A percentile compares a stretch with the other conserved stretches of the same genome.
These are phyloP conservation scores for Psittacara wagleri DNA, from an alignment of 2,113 vertebrate species.

Conservation along the genomic window DNA sequence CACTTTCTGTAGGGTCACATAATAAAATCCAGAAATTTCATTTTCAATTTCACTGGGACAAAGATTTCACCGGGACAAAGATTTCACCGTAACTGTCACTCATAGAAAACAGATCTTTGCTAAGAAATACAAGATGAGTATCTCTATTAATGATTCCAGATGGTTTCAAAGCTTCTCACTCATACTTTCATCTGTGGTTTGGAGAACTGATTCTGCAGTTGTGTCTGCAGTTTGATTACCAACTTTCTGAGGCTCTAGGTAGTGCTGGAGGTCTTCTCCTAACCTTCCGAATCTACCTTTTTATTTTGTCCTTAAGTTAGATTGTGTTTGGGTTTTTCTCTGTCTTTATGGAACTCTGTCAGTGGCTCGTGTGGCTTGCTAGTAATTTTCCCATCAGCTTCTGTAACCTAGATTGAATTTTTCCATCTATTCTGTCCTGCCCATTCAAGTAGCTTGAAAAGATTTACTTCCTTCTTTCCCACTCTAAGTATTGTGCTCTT, in stretches of 20 bases:
- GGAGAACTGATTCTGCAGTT: neutral
- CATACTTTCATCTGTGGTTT: neutral
- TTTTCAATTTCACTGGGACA: neutral
- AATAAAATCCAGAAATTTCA: neutral
- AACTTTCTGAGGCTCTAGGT: neutral
- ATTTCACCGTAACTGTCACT: neutral
- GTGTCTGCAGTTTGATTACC: neutral
- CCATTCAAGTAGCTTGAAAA: neutral
- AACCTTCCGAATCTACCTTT: neutral
- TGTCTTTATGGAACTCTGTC: neutral
- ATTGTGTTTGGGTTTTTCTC: neutral
- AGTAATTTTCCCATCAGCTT: neutral
- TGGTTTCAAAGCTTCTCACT: neutral
- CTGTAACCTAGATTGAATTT: neutral
- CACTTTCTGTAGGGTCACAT: neutral
- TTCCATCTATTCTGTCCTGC: neutral
- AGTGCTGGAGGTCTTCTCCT: neutral
- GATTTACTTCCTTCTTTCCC: neutral
- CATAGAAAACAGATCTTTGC: neutral
- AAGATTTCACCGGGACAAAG: neutral
- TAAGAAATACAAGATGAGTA: neutral
- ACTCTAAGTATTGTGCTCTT: neutral
- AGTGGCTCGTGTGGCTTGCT: neutral
- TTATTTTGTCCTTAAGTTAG: neutral
- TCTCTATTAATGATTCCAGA: neutral